These are phyloP conservation scores for Dysdera silvatica DNA, from an alignment of 1,140 invertebrate species.

Conservation along the genomic window DNA sequence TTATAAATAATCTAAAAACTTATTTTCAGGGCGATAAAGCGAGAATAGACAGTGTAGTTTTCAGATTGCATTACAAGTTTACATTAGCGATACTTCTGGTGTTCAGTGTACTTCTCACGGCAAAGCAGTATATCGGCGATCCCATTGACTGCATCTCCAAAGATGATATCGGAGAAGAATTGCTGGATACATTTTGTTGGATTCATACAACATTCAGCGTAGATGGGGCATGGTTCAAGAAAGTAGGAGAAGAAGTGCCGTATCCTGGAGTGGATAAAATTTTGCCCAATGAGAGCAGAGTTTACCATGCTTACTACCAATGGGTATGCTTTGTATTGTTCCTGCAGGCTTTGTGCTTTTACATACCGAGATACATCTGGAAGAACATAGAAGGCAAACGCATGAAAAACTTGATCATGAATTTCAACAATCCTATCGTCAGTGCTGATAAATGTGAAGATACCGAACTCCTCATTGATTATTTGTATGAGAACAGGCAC, in stretches of 20 bases:
- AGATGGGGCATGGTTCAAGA: constrained; percentile 36
- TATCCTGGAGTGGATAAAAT: constrained; percentile 68
- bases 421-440: constrained; percentile 29
- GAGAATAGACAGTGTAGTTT: constrained; percentile 82
- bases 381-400: constrained; percentile 47
- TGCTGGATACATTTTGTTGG: constrained; percentile 93
- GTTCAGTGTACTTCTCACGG: constrained; percentile 49
- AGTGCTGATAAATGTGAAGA: constrained; percentile 56
- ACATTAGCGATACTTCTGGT: constrained; percentile 49
- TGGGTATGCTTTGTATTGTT: constrained; percentile 95
- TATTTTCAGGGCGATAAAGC: constrained; percentile 77
- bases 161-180: constrained; percentile 62
- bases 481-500: constrained; percentile 67
- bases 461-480: constrained; percentile 71
- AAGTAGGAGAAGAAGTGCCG: constrained; percentile 43
- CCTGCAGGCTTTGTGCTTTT: constrained; percentile 59
- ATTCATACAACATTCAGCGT: constrained; percentile 80
- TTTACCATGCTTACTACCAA: constrained; percentile 65
- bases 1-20: constrained; percentile 84
- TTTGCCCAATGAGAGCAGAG: constrained; percentile 55
- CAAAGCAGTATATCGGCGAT: constrained; percentile 50
- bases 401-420: constrained; percentile 36
- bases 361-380: constrained; percentile 63
- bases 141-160: constrained; percentile 45
- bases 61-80: constrained; percentile 50